phyloP scores from a whole-genome alignment of 2,888 invertebrate species.

The Cheilosia grossa region DNA sequence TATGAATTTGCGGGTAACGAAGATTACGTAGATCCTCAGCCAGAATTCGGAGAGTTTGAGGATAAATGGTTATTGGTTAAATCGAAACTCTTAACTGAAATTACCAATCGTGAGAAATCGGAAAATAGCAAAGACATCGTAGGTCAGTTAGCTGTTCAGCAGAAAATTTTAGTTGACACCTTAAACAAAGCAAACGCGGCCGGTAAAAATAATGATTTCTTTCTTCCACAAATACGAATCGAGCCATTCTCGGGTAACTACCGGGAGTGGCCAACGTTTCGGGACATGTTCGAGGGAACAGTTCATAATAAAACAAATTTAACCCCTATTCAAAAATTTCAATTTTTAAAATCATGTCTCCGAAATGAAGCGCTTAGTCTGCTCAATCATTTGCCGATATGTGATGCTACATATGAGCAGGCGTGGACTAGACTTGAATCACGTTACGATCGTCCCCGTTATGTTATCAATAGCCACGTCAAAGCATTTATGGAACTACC shows the following conservation, averaged over 20 bases:
- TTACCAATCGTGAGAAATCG: conserved; percentile 1
- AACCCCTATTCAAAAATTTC: conserved; percentile 4
- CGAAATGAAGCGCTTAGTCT: neutral
- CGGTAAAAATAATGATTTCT: too few species aligned
- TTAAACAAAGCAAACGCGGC: neutral
- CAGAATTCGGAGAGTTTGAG: neutral
- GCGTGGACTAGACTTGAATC: neutral
- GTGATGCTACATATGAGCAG: neutral
- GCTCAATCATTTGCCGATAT: neutral
- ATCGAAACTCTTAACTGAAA: neutral
- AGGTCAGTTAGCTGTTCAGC: too few species aligned
- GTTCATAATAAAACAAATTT: neutral
- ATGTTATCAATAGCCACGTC: too few species aligned
- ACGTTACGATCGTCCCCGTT: neutral
- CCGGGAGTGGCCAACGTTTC: too few species aligned
- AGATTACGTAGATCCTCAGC: neutral
- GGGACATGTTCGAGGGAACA: neutral
- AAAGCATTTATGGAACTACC: too few species aligned
- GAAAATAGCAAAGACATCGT: neutral
- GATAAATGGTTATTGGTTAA: neutral
- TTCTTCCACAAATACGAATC: too few species aligned
- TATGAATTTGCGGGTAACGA: neutral
- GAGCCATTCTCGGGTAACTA: too few species aligned
- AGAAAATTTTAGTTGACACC: neutral
- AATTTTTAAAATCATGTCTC: neutral